Evolutionary conservation across 2,888 invertebrate genomes (phyloP).

Genomic region (Pedicia rivosa): DNA sequence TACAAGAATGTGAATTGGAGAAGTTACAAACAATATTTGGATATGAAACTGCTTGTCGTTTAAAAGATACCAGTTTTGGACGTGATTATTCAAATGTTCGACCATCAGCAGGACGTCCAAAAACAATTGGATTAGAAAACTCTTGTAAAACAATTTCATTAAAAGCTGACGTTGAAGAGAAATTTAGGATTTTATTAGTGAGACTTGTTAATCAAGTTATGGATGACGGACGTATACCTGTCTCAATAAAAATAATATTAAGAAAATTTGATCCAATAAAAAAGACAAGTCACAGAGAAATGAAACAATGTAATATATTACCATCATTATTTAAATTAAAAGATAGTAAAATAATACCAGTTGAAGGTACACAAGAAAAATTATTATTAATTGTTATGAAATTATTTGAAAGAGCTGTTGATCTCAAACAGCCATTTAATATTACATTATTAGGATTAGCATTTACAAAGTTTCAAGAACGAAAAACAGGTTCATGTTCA

Average conservation of each 20-base stretch:
- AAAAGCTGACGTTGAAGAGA: slow-evolving; percentile 56
- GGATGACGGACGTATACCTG: slow-evolving; percentile 65
- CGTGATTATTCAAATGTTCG: slow-evolving; percentile 57
- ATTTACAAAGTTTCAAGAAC: slow-evolving; percentile 64
- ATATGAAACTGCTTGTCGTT: slow-evolving; percentile 46
- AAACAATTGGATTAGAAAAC: slow-evolving; percentile 66
- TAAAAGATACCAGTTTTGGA: slow-evolving; percentile 57
- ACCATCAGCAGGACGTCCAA: slow-evolving; percentile 58
- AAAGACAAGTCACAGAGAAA: slow-evolving; percentile 54
- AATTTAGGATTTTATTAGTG: slow-evolving; percentile 48
- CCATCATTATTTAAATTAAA: slow-evolving; percentile 42
- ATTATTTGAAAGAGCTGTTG: slow-evolving; percentile 56
- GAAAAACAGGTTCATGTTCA: slow-evolving; percentile 49
- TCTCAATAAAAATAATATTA: slow-evolving; percentile 55
- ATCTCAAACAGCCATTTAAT: slow-evolving; percentile 58
- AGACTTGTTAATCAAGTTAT: slow-evolving; percentile 53
- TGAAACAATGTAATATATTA: slow-evolving; percentile 56
- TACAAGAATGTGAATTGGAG: slow-evolving; percentile 43
- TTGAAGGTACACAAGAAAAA: slow-evolving; percentile 42
- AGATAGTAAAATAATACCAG: slow-evolving; percentile 30
- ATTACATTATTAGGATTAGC: slow-evolving; percentile 66
- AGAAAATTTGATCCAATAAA: slow-evolving; percentile 53
- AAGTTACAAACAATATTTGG: slow-evolving; percentile 47
- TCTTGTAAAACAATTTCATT: slow-evolving; percentile 57
- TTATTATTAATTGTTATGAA: slow-evolving; percentile 54